Base-by-base conservation (phyloP, 2,113 vertebrate species). In the Lepus europaeus region DNA sequence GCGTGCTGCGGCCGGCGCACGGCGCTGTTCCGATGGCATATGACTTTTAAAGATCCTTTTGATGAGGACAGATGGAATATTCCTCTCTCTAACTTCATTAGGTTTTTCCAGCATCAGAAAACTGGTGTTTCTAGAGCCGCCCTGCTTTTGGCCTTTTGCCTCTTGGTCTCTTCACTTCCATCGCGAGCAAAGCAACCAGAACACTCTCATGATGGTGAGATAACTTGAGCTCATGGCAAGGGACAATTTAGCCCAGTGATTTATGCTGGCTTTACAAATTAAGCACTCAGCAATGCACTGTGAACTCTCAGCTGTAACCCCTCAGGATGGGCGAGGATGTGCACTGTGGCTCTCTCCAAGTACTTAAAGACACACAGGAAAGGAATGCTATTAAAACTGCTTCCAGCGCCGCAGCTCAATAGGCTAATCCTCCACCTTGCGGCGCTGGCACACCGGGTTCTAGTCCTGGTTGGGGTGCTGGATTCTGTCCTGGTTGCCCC, bases 231-330 rank as follows among this genome's bases (percentile, higher is more conserved):
- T 78, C 45, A 19, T 23, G 0, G 45, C 81, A 85, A 89, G 61
- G 94, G 91, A 68, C 69, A 73, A 13, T 94, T 90, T 79, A 84
- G 78, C 53, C 85, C 74, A 9, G 51, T 89, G 78, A 92, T 90
- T 84, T 91, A 86, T 95, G 87, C 87, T 72, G 85, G 88, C 81
- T 90, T 90, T 78, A 76, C 88, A 83, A 61, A 93, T 87, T 23
- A 89, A 90, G 73, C 77, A 81, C 94, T 89, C 63, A 25, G 1
- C 0, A 6, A 25, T 74, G 79, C 45, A 17, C 56, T 49, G 63
- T 22, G 91, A 45, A 16, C 92, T 70, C 73, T 92, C 93, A 79
- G 74, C 45, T 0, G 20, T 6, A 33, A 76, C 39, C 82, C 59
- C 70, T 59, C 69, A 74, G 89, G 82, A 78, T 23, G 20, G 89